phyloP scores from a whole-genome alignment of 2,888 invertebrate genomes.

The Trisateles emortualis region DNA sequence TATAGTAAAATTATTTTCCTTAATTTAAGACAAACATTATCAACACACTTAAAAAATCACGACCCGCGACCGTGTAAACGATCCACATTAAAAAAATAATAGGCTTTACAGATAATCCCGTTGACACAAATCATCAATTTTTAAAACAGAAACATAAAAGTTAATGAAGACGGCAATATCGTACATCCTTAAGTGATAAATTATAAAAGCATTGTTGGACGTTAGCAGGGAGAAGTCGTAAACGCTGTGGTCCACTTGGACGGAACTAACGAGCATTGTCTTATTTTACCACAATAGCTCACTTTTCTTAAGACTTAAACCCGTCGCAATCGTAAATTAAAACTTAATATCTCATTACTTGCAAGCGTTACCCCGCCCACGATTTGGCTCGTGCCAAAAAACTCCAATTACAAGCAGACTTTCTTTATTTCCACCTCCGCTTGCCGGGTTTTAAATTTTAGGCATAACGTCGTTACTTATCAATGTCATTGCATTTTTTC shows the following conservation, averaged over 20 bases:
- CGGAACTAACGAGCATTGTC: slow-evolving; percentile 83
- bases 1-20: no score
- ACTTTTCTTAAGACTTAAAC: slow-evolving; percentile 81
- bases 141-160: slow-evolving; percentile 44
- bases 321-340: slow-evolving; percentile 81
- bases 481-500: slow-evolving; percentile 25
- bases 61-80: no score
- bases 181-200: slow-evolving; percentile 75
- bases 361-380: slow-evolving; percentile 73
- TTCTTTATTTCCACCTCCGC: slow-evolving; percentile 41
- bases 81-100: background rate
- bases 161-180: slow-evolving; percentile 58
- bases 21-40: no score
- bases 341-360: slow-evolving; percentile 85
- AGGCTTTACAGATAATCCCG: background rate
- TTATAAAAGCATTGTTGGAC: slow-evolving; percentile 78
- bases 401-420: slow-evolving; percentile 56
- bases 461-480: slow-evolving; percentile 18
- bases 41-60: no score
- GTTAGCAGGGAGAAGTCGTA: slow-evolving; percentile 61
- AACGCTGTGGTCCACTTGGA: slow-evolving; percentile 72
- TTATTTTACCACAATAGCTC: slow-evolving; percentile 83
- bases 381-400: slow-evolving; percentile 69
- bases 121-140: slow-evolving; percentile 17
- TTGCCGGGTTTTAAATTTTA: slow-evolving; percentile 22